A percentile compares a stretch with the other conserved stretches of the same genome.
Evolutionary conservation across 2,888 invertebrate genomes (phyloP).

Genomic region (Keiferia lycopersicella): DNA sequence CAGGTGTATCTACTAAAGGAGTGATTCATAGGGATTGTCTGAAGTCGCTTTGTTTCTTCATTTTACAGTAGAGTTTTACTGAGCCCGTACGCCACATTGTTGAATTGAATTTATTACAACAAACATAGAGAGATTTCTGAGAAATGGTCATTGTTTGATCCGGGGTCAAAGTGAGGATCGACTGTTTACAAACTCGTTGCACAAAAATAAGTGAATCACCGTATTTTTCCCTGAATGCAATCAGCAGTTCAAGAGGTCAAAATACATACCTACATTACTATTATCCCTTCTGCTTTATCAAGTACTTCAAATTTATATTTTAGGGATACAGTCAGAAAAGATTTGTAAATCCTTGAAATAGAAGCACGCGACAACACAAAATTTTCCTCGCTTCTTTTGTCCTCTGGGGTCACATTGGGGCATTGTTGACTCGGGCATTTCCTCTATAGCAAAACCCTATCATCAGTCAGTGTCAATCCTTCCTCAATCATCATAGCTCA

Average conservation of each 20-base stretch:
- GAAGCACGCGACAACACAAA: neutral
- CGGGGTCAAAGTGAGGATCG: neutral
- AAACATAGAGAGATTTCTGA: conserved; percentile 1
- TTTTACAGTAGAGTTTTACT: neutral
- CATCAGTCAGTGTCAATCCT: conserved; percentile 13
- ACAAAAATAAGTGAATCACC: conserved; percentile 7
- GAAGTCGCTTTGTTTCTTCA: neutral
- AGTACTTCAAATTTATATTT: neutral
- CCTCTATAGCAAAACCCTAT: neutral
- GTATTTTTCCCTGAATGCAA: conserved; percentile 1
- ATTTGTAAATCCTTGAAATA: too few species aligned
- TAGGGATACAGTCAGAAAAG: too few species aligned
- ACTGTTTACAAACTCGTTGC: neutral
- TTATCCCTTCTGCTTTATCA: too few species aligned
- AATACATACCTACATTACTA: neutral
- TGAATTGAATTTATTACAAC: neutral
- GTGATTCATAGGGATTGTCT: neutral
- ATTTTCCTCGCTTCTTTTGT: neutral
- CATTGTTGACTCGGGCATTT: neutral
- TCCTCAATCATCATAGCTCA: conserved; percentile 13
- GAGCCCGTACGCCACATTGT: neutral
- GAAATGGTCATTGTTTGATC: neutral
- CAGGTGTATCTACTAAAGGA: too few species aligned
- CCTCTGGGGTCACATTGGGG: neutral
- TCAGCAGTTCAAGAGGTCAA: neutral